Base-by-base conservation (phyloP, 2,797 vertebrate genomes). In the Sebastes itinus region DNA sequence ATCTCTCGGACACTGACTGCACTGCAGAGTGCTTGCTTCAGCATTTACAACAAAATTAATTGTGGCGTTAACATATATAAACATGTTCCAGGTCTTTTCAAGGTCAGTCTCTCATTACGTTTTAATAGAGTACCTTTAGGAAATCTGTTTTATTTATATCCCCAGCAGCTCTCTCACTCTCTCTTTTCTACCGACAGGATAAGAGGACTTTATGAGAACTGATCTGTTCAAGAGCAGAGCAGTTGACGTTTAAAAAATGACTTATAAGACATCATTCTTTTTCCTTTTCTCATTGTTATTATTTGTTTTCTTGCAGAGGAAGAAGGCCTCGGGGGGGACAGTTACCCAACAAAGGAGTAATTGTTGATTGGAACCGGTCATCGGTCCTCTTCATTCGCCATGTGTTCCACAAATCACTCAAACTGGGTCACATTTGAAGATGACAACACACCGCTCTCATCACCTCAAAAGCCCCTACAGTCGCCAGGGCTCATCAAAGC, bases 381-480 rank as follows among this genome's bases (percentile, higher is more conserved):
- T 61, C 60, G 42, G 25, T 59, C 60, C 61, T 66, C 63, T 61
- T 59, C 85, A 82, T 49, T 49, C 46, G 96, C 92, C 85, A 99
- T 98, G 98, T 99, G 96, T 83, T 99, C 98, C 70, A 96, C 95
- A 49, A 99, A 98, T 92, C 96, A 97, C 87, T 95, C 97, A 69
- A 98, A 96, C 80, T 99, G 98, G 99, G 98, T 99, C 87, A 99
- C 97, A 4, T 99, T 99, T 73, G 99, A 99, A 59, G 99, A 99
- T 61, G 98, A 99, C 0, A 96, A 95, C 58, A 90, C 94, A 0
- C 84, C 95, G 3, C 94, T 96, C 78, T 94, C 97, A 2, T 95
- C 97, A 2, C 95, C 97, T 88, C 96, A 95, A 86, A 98, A 96
- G 89, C 77, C 91, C 58, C 59, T 86, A 12, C 86, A 88, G 67